These are phyloP conservation scores for Phengaris arion DNA, from an alignment of 2,888 invertebrate genomes.

Conservation along the genomic window DNA sequence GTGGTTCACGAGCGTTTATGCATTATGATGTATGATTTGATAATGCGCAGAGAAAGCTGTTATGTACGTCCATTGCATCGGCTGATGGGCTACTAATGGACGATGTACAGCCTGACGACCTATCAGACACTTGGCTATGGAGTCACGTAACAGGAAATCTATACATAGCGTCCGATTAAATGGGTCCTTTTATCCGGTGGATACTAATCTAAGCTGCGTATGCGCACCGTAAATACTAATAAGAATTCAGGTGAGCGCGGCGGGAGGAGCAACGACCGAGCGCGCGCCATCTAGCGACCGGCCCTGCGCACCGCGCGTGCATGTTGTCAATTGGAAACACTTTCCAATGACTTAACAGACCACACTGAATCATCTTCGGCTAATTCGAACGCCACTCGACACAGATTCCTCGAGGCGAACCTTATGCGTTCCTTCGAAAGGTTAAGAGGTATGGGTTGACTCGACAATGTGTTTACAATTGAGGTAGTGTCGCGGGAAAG, in stretches of 20 bases:
- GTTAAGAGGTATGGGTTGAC: neutral
- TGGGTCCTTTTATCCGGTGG: conserved; percentile 25
- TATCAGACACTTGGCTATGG: neutral
- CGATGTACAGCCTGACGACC: neutral
- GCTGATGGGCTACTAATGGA: neutral
- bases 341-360: conserved; percentile 33
- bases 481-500: conserved; percentile 50
- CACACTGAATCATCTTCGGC: conserved; percentile 22
- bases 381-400: neutral
- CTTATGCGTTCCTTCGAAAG: neutral
- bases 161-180: conserved; percentile 17
- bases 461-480: conserved; percentile 33
- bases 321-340: conserved; percentile 36
- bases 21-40: conserved; percentile 28
- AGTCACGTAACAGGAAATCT: conserved; percentile 25
- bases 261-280: conserved; percentile 55
- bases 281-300: conserved; percentile 49
- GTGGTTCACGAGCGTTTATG: conserved; percentile 4
- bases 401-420: neutral
- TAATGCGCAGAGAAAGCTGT: conserved; percentile 27
- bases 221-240: conserved; percentile 35
- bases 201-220: conserved; percentile 17
- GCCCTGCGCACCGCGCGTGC: conserved; percentile 34
- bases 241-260: conserved; percentile 37
- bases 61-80: conserved; percentile 22